Conservation (phyloP, 2,888 invertebrate species). For the Caenorhabditis becei region DNA sequence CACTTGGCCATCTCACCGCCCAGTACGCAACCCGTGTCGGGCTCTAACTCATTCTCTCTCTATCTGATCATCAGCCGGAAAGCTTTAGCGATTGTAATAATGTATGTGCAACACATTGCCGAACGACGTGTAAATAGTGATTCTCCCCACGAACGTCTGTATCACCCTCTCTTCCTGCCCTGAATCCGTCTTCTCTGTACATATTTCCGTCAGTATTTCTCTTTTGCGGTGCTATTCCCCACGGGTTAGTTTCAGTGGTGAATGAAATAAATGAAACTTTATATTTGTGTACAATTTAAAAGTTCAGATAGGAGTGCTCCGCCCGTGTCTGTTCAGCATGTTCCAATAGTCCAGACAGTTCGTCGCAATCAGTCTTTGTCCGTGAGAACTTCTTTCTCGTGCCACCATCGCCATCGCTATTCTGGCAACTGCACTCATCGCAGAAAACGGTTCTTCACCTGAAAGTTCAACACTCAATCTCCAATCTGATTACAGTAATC, state of each 20-base stretch:
- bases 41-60: conserved; percentile 15
- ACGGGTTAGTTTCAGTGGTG: neutral
- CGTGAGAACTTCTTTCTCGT: conserved; percentile 24
- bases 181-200: neutral
- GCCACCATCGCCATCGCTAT: conserved; percentile 53
- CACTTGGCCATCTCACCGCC: conserved; percentile 59
- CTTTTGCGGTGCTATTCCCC: conserved; percentile 5
- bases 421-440: conserved; percentile 57
- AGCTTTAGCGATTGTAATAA: conserved; percentile 20
- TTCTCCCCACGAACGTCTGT: conserved; percentile 8
- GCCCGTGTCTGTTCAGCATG: conserved; percentile 27
- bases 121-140: conserved; percentile 19
- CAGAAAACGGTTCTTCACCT: conserved; percentile 58
- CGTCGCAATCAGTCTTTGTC: conserved; percentile 49
- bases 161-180: conserved; percentile 1
- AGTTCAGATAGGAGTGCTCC: neutral
- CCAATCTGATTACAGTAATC: too few relatives aligned
- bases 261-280: conserved; percentile 11
- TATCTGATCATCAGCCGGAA: neutral
- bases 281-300: neutral
- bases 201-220: conserved; percentile 9
- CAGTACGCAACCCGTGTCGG: conserved; percentile 49
- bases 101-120: conserved; percentile 6
- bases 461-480: too few relatives aligned
- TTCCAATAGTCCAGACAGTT: conserved; percentile 51